Evolutionary conservation across 2,113 vertebrate species (phyloP), one percentile per base, ranked within the genome.

Genomic region (Corapipo altera): DNA sequence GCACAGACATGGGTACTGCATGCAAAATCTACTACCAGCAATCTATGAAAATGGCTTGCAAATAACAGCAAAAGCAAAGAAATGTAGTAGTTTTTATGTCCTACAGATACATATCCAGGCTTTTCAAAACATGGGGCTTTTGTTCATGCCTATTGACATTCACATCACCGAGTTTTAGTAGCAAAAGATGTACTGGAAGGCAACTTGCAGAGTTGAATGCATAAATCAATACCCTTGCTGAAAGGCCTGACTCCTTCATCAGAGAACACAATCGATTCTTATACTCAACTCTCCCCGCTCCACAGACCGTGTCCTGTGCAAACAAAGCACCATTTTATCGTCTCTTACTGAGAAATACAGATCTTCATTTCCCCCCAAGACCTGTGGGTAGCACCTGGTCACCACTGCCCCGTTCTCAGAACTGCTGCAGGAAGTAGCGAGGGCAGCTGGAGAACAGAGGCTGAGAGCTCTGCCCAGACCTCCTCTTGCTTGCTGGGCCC

Each of bases 241-340:
- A 61, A 88, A 73, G 44, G 61, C 11, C 65, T 65, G 46, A 23
- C 79, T 75, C 44, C 67, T 76, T 51, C 71, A 64, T 52, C 51
- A 67, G 61, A 90, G 59, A 41, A 39, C 12, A 3, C 20, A 59
- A 54, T 74, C 0, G 5, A 74, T 92, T 57, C 69, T 41, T 52
- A 23, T 33, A 5, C 15, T 86, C 73, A 32, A 11, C 61, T 51
- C 67, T 48, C 22, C 22, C 43, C 33, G 4, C 15, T 30, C 33
- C 69, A 52, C 54, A 62, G 70, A 30, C n/a, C 11, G 1, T 2
- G 0, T 54, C 15, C 43, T 39, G 61, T 0, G 0, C 66, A 44
- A 92, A 91, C 35, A n/a, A 37, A 81, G 1, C 15, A 28, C 19
- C 35, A 5, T 35, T 88, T 89, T 67, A 15, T 62, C 2, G 0